Base-by-base conservation (phyloP, 1,140 invertebrate species). In the Gonioctena quinquepunctata region DNA sequence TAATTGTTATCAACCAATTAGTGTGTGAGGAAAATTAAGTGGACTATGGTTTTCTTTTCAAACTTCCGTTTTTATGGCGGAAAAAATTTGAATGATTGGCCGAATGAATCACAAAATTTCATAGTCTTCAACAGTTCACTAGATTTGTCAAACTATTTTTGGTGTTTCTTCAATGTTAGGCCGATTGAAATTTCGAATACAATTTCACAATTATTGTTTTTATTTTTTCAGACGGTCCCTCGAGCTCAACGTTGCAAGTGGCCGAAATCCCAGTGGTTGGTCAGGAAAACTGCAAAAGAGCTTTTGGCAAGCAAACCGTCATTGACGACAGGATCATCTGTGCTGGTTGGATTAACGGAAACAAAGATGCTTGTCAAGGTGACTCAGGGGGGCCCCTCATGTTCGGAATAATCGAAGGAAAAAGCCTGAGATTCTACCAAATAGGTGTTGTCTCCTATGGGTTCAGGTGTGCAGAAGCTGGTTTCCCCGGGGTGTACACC, bases 321-420 rank as follows among this genome's bases (percentile, higher is more conserved):
- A 91, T 94, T 6, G 89, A 92, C 59, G 71, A 85, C 0, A 85
- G 87, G 0, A 88, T 93, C 6, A 33, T 96, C 0, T 96, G 94
- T 77, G 95, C 94, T 2, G 94, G 93, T 11, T 89, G 86, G 67
- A 79, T 86, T 21, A 68, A 79, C 2, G 93, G 93, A 0, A 90
- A 91, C 16, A 91, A 92, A 79, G 94, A 96, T 81, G 90, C 93
- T 6, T 96, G 94, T 78, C 90, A 93, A 82, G 94, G 94, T 18
- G 94, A 96, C 82, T 95, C 93, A 27, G 94, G 94, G 5, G 94
- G 94, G 18, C 93, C 94, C 0, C 77, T 96, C 3, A 93, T 95
- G 91, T 80, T 83, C 19, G 85, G 83, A 18, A 79, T 83, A 19
- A 80, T 79, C n/a, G 76, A 78, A 18, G 68, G 1, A 57, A 74